Base-by-base conservation (phyloP, 1,140 invertebrate genomes). In the Anastrepha ludens region DNA sequence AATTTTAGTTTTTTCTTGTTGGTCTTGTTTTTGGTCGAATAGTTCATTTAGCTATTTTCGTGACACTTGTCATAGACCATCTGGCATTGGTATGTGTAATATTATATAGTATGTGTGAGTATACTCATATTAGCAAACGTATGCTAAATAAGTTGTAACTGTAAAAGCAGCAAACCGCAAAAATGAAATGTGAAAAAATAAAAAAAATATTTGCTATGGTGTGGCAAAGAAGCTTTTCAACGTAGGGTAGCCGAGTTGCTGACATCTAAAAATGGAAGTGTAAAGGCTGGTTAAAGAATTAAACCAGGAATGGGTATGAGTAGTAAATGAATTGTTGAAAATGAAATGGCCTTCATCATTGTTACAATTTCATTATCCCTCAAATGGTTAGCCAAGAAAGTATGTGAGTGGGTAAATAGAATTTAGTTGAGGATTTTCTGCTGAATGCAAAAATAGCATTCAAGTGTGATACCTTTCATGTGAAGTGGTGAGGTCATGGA, bases 11-110 rank as follows among this genome's bases (percentile, higher is more conserved):
- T 55, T 55, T 47, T 74, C 15, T 74, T 74, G 41, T 67, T 67
- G 9, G 39, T 44, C 15, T 74, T 74, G 67, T 47, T 44, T 44
- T 74, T 74, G 67, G 67, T 41, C 67, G 11, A 74, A 44, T 4
- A 74, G 41, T 74, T 44, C 67, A 74, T 74, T 74, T 44, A 13
- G 41, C 41, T 15, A 74, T 74, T 44, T 74, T 74, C 6, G 41
- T 44, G 67, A 17, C 67, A 74, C 67, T 74, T 74, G 67, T n/a
- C 67, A 74, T 74, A 47, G 67, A 74, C 67, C 39, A 74, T 74
- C 44, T 74, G 29, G 20, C 3, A 41, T 67, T 58, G 55, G 29
- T 29, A 29, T 55, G 50, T 55, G 50, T 3, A 29, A 29, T 41
- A 8, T n/a, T n/a, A n/a, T n/a, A n/a, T n/a, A n/a, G n/a, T 74